Conservation (phyloP, 2,113 vertebrate species). For the Lamprotornis superbus region DNA sequence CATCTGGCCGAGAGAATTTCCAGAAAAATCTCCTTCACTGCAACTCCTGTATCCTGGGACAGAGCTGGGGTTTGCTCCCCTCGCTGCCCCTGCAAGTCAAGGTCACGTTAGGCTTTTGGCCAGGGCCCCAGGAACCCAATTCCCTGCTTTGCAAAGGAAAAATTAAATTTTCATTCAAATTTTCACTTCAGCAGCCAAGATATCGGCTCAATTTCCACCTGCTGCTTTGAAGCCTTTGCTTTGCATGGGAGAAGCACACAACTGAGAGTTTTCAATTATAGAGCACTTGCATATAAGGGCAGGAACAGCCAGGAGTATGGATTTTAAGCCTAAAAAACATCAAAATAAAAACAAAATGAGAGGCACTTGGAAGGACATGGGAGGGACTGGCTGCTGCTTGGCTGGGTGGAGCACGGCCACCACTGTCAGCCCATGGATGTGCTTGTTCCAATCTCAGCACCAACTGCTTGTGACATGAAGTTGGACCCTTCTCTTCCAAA, state of each 20-base stretch:
- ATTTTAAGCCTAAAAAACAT: neutral
- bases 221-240: conserved; percentile 20
- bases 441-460: neutral
- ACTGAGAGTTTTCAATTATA: conserved; percentile 52
- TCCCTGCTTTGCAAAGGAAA: neutral
- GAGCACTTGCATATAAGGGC: neutral
- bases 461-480: neutral
- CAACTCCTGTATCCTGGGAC: neutral
- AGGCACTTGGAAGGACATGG: neutral
- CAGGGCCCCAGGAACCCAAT: neutral
- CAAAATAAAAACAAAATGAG: neutral
- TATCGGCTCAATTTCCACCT: conserved; percentile 57
- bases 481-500: neutral
- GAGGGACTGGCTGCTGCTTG: neutral
- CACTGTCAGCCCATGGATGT: fast-evolving
- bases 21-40: conserved; percentile 4
- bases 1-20: neutral
- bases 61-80: neutral
- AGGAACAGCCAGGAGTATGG: neutral
- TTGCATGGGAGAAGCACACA: neutral
- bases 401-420: neutral
- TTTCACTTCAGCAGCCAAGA: conserved; percentile 4
- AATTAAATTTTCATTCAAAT: conserved; percentile 45
- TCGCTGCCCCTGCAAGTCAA: neutral
- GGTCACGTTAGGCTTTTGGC: fast-evolving